A percentile compares a stretch with the other conserved stretches of the same genome.
Conservation (phyloP, 2,113 vertebrate genomes). For the Ctenomys sociabilis region DNA sequence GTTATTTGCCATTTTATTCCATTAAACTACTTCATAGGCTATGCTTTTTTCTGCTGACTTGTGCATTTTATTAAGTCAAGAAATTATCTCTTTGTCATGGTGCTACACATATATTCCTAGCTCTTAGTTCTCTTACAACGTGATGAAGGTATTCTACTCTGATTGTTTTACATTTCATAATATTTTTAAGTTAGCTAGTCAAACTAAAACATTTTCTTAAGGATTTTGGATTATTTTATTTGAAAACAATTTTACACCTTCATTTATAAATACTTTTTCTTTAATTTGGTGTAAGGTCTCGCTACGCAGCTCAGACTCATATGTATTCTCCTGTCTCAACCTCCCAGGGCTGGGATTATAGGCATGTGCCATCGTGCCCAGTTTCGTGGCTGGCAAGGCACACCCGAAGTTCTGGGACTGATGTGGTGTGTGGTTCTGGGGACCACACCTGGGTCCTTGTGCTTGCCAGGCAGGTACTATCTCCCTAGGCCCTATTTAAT, state of each 20-base stretch:
- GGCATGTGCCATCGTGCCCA: too few species aligned
- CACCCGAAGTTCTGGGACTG: too few species aligned
- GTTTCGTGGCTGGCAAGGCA: too few species aligned
- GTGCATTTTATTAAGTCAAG: constrained; percentile 26
- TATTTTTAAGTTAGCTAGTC: background rate
- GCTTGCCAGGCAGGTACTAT: too few species aligned
- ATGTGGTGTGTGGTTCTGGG: too few species aligned
- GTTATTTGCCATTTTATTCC: background rate
- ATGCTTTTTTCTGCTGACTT: constrained; percentile 7
- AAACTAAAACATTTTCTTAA: constrained; percentile 35
- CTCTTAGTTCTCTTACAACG: constrained; percentile 8
- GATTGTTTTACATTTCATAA: constrained; percentile 36
- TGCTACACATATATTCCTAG: background rate
- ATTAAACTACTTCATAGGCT: background rate
- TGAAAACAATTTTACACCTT: background rate
- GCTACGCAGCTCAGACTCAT: too few species aligned
- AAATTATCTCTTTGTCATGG: background rate
- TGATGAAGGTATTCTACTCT: background rate
- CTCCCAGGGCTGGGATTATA: too few species aligned
- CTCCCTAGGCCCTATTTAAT: background rate
- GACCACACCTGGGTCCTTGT: too few species aligned
- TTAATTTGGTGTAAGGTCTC: too few species aligned
- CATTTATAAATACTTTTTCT: background rate
- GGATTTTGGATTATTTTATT: background rate
- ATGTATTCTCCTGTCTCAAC: too few species aligned